phyloP scores from a whole-genome alignment of 1,140 invertebrate genomes.

The Batillaria attramentaria region DNA sequence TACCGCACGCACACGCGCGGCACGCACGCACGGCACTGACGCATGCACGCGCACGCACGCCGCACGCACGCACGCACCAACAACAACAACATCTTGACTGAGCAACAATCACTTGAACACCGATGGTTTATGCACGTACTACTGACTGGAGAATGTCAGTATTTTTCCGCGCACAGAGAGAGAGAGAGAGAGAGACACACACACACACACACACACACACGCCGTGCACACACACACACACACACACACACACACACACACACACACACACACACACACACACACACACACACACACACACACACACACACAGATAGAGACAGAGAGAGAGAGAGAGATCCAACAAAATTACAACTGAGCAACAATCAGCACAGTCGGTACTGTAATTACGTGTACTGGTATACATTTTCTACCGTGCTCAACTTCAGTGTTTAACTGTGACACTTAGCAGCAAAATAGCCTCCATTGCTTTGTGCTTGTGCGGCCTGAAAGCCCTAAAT shows the following conservation, averaged over 20 bases:
- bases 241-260: conserved; percentile 8
- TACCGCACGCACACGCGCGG: not conserved
- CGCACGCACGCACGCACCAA: not conserved
- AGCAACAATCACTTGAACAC: not conserved
- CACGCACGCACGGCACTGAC: not conserved
- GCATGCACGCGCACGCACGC: not conserved
- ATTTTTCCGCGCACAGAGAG: not conserved
- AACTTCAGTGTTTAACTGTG: not conserved
- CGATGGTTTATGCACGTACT: too few species aligned
- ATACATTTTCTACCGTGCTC: not conserved
- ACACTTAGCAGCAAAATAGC: too few species aligned
- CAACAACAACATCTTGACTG: not conserved
- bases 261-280: not conserved
- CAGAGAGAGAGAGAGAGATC: not conserved
- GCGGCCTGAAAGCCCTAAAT: not conserved
- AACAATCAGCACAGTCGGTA: too few species aligned
- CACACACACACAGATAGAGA: not conserved
- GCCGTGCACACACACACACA: not conserved
- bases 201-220: conserved; percentile 20
- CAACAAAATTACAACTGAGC: too few species aligned
- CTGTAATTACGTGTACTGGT: too few species aligned
- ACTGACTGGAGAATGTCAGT: too few species aligned
- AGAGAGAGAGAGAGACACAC: not conserved
- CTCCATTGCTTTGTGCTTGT: not conserved
- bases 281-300: not conserved